These are phyloP conservation scores for Leptura quadrifasciata DNA, from an alignment of 2,888 invertebrate genomes.

Conservation along the genomic window DNA sequence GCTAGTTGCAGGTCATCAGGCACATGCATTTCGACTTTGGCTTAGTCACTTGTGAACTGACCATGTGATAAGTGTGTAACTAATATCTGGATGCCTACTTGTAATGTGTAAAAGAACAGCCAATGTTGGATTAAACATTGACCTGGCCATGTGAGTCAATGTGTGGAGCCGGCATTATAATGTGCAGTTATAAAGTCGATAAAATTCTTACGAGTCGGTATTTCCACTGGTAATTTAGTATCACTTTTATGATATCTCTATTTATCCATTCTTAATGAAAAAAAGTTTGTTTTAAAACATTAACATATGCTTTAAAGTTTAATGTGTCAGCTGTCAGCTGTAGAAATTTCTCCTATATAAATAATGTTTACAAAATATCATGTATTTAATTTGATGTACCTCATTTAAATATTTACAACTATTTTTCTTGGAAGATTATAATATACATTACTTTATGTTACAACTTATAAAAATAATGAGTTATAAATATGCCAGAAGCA, in stretches of 20 bases:
- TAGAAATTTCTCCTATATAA: slow-evolving; percentile 30
- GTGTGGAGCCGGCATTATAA: too few relatives aligned
- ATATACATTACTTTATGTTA: slow-evolving; percentile 34
- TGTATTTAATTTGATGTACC: slow-evolving; percentile 27
- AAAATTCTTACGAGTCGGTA: too few relatives aligned
- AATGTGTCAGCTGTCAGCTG: slow-evolving; percentile 20
- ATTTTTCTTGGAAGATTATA: slow-evolving; percentile 22
- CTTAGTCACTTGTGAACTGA: too few relatives aligned
- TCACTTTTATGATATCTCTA: background rate
- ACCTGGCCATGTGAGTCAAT: too few relatives aligned
- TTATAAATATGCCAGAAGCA: slow-evolving; percentile 63
- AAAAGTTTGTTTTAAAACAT: background rate
- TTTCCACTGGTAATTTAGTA: background rate
- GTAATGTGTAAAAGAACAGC: too few relatives aligned
- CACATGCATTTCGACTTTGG: too few relatives aligned
- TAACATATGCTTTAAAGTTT: slow-evolving; percentile 4
- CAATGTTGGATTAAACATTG: too few relatives aligned
- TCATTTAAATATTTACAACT: slow-evolving; percentile 35
- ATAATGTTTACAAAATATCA: slow-evolving; percentile 31
- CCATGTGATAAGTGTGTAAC: too few relatives aligned
- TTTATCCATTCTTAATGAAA: background rate
- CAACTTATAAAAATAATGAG: slow-evolving; percentile 57
- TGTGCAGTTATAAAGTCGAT: too few relatives aligned
- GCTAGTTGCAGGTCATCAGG: too few relatives aligned
- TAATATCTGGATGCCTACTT: too few relatives aligned